Percentiles rank a stretch among this genome's conserved stretches.
These are phyloP conservation scores for Tinamus guttatus DNA, from an alignment of 2,113 vertebrate species.

Conservation along the genomic window DNA sequence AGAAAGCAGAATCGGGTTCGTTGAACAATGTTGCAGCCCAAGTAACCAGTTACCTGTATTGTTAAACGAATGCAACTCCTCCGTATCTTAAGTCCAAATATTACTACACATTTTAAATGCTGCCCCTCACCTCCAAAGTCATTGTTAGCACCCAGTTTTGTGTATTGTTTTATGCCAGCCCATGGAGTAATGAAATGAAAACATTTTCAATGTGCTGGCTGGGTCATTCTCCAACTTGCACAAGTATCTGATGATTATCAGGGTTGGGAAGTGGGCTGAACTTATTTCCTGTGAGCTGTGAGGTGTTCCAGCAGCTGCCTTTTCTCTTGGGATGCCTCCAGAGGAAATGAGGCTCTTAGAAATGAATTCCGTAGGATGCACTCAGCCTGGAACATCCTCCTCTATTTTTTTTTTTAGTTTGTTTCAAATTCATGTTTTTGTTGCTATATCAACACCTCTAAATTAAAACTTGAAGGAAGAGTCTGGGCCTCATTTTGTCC, in stretches of 20 bases:
- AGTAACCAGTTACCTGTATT: neutral
- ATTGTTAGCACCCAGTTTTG: neutral
- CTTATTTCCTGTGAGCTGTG: slow-evolving; percentile 15
- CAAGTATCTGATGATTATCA: neutral
- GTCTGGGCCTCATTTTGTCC: neutral
- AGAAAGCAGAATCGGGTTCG: neutral
- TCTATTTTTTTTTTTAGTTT: neutral
- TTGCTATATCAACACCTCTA: slow-evolving; percentile 22
- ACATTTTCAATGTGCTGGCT: neutral
- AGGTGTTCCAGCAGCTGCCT: slow-evolving; percentile 44
- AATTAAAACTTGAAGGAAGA: slow-evolving; percentile 14
- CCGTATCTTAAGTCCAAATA: neutral
- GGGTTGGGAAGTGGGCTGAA: slow-evolving; percentile 12
- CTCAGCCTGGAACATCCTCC: slow-evolving; percentile 29
- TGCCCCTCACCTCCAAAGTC: neutral
- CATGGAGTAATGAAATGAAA: neutral
- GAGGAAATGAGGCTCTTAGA: slow-evolving; percentile 47
- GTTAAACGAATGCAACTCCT: neutral
- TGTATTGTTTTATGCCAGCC: neutral
- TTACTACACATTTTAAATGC: neutral
- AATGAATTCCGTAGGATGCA: slow-evolving; percentile 42
- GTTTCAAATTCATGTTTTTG: slow-evolving; percentile 29
- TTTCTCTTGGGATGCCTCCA: slow-evolving; percentile 50
- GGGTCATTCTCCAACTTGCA: slow-evolving; percentile 24
- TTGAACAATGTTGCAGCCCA: neutral